phyloP scores from a whole-genome alignment of 2,888 invertebrate species.

The Meiosimyza platycephala region DNA sequence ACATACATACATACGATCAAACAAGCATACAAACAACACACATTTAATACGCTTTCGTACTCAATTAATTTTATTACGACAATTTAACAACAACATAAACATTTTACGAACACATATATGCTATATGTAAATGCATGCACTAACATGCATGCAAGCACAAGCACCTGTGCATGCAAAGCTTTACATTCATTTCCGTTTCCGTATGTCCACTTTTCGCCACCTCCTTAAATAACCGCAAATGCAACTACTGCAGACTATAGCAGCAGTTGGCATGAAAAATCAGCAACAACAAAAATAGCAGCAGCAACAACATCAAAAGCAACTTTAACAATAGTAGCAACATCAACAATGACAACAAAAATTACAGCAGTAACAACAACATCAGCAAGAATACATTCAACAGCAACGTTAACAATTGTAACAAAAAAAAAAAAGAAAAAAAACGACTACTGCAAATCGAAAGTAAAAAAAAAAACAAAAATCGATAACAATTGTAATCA shows the following conservation, averaged over 20 bases:
- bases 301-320: not conserved
- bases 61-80: constrained; percentile 22
- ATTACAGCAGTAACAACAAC: not conserved
- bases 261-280: not conserved
- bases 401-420: not conserved
- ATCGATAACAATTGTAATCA: no score
- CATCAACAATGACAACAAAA: constrained; percentile 19
- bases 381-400: not conserved
- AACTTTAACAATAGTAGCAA: not conserved
- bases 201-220: not conserved
- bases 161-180: not conserved
- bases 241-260: not conserved
- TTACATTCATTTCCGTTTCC: constrained; percentile 10
- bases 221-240: constrained; percentile 12
- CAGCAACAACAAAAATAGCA: constrained; percentile 13
- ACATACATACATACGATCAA: no score
- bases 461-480: no score
- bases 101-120: not conserved
- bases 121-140: no score
- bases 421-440: no score
- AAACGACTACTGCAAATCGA: no score
- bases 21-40: not conserved
- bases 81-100: constrained; percentile 13
- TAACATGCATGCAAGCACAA: no score
- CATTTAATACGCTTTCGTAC: constrained; percentile 3